Conservation (phyloP, 2,113 vertebrate species). For the Chaetodon auriga region DNA sequence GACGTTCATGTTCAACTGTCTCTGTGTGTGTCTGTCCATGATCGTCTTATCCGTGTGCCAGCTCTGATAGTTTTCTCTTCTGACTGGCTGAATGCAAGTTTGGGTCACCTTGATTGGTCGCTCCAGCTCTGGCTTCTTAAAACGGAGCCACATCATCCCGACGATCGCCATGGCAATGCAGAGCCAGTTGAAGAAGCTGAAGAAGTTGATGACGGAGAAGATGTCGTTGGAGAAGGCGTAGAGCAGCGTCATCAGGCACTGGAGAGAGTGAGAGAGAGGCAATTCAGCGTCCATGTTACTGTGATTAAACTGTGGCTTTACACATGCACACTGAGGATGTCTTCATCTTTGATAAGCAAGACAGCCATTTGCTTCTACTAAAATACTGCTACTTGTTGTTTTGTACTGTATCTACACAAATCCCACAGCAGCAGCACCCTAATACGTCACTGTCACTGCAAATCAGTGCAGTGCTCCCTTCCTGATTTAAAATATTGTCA, state of each 20-base stretch:
- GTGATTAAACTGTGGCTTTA: too few species aligned
- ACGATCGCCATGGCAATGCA: constrained; percentile 97
- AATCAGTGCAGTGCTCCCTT: too few species aligned
- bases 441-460: too few species aligned
- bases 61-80: background rate
- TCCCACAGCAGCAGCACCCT: too few species aligned
- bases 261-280: constrained; percentile 26
- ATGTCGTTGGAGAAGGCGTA: constrained; percentile 97
- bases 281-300: background rate
- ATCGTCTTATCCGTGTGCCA: too few species aligned
- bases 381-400: too few species aligned
- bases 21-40: background rate
- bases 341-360: too few species aligned
- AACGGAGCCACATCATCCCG: constrained; percentile 97
- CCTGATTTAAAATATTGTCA: background rate
- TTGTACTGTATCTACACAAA: too few species aligned
- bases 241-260: constrained; percentile 96
- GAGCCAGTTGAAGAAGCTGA: constrained; percentile 99
- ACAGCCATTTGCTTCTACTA: too few species aligned
- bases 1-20: background rate
- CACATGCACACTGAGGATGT: too few species aligned
- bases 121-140: constrained; percentile 93
- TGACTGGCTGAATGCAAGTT: background rate
- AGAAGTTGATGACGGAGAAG: constrained; percentile 99
- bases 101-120: constrained; percentile 94